phyloP scores from a whole-genome alignment of 2,888 invertebrate genomes.

The Chrysodeixis includens region DNA sequence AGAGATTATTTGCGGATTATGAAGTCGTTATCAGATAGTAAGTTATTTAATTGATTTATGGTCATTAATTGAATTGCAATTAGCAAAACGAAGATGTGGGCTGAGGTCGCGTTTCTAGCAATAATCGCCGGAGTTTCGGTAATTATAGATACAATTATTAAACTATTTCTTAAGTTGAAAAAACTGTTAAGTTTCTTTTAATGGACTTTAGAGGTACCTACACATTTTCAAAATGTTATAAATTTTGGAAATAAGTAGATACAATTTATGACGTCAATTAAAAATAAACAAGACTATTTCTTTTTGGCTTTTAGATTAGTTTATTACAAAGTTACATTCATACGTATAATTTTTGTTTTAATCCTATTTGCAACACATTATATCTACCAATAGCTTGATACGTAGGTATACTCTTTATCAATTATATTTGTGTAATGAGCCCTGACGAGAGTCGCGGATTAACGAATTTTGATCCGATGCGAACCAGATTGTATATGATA shows the following conservation, averaged over 20 bases:
- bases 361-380: too few relatives aligned
- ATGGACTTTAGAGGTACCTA: not conserved
- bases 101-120: constrained; percentile 62
- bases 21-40: not conserved
- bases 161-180: not conserved
- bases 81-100: constrained; percentile 43
- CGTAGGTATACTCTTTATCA: not conserved
- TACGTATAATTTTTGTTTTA: too few relatives aligned
- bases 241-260: not conserved
- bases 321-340: too few relatives aligned
- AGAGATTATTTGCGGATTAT: not conserved
- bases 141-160: constrained; percentile 20
- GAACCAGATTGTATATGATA: not conserved
- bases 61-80: not conserved
- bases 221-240: not conserved
- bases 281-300: too few relatives aligned
- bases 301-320: too few relatives aligned
- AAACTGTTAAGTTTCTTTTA: not conserved
- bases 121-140: constrained; percentile 63
- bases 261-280: not conserved
- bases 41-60: not conserved
- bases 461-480: not conserved
- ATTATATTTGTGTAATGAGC: not conserved
- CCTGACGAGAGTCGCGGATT: not conserved
- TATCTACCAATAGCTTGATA: too few relatives aligned